Evolutionary conservation across 2,797 vertebrate genomes (phyloP).

Genomic region (Zalophus californianus): DNA sequence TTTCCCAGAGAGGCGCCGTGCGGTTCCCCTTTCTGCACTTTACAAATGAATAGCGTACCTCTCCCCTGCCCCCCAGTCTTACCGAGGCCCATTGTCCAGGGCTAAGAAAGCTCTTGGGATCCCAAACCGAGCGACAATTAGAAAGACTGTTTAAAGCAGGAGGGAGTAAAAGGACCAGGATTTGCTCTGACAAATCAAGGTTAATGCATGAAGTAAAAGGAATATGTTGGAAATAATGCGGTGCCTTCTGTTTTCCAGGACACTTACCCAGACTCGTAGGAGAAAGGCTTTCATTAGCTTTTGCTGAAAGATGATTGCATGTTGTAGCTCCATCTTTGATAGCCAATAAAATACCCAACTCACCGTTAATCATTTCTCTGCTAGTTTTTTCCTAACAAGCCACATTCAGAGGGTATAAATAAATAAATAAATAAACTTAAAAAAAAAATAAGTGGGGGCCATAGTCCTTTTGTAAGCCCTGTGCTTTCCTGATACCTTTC

Average conservation of each 20-base stretch:
- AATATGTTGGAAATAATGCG: too few relatives aligned
- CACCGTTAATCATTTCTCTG: neutral
- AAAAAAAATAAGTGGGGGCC: neutral
- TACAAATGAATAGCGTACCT: neutral
- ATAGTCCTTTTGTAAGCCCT: neutral
- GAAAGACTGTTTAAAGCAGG: neutral
- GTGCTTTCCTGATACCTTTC: neutral
- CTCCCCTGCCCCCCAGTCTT: neutral
- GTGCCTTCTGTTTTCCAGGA: neutral
- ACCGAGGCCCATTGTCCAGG: neutral
- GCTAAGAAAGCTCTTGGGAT: neutral
- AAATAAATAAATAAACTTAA: neutral
- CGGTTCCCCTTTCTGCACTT: neutral
- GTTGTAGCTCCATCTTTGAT: neutral
- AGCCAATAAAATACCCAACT: neutral
- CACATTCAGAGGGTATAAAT: neutral
- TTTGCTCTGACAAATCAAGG: neutral
- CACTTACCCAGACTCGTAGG: accelerated
- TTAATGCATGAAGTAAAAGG: neutral
- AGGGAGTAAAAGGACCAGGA: neutral
- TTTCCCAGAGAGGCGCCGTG: neutral
- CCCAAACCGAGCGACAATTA: neutral
- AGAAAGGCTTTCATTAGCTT: neutral
- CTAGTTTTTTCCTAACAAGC: neutral
- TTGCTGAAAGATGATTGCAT: neutral